Percentiles rank a stretch among this genome's conserved stretches.
These are phyloP conservation scores for Leuciscus idus DNA, from an alignment of 2,113 vertebrate species.

Conservation along the genomic window DNA sequence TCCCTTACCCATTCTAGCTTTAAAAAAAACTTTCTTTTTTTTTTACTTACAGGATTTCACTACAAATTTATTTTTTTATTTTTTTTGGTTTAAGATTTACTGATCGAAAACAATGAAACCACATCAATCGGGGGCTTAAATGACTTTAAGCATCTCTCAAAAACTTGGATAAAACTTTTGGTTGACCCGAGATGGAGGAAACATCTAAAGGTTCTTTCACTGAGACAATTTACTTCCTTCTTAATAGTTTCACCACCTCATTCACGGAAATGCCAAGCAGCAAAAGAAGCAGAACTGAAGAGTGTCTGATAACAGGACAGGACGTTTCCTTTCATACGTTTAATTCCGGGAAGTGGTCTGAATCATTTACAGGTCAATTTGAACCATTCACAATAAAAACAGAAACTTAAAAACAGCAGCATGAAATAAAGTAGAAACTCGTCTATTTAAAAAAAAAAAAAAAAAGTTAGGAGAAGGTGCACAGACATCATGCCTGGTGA, in stretches of 20 bases:
- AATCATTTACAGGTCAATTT: slow-evolving; percentile 60
- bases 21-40: background rate
- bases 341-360: slow-evolving; percentile 68
- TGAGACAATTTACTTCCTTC: background rate
- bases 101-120: background rate
- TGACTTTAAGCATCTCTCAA: background rate
- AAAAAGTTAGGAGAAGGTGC: slow-evolving; percentile 50
- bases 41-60: background rate
- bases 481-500: slow-evolving; percentile 51
- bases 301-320: slow-evolving; percentile 49
- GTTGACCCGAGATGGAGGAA: background rate
- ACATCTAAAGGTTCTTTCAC: background rate
- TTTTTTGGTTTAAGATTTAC: too few relatives aligned
- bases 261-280: background rate
- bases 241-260: too few relatives aligned
- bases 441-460: slow-evolving; percentile 56
- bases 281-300: background rate
- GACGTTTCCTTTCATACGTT: slow-evolving; percentile 64
- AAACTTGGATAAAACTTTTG: background rate
- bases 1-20: background rate
- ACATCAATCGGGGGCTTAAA: background rate
- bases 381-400: slow-evolving; percentile 66
- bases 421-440: slow-evolving; percentile 70
- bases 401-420: slow-evolving; percentile 61
- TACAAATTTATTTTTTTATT: too few relatives aligned